Evolutionary conservation across 1,140 invertebrate genomes (phyloP).

Genomic region (Drosophila cardini): DNA sequence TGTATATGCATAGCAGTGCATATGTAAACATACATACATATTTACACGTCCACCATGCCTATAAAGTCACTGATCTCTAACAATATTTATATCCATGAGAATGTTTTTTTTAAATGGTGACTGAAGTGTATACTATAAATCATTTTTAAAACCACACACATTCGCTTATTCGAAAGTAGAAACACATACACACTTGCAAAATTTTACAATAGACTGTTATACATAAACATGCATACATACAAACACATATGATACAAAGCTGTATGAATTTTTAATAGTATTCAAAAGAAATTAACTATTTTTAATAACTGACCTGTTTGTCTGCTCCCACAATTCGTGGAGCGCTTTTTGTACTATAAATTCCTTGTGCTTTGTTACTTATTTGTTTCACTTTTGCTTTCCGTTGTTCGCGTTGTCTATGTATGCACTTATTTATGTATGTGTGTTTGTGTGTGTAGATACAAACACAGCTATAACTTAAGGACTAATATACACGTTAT

Average conservation of each 20-base stretch:
- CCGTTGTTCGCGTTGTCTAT: slow-evolving; percentile 30
- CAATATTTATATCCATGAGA: too few species aligned
- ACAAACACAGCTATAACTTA: slow-evolving; percentile 27
- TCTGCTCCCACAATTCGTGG: not conserved
- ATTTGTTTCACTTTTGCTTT: slow-evolving; percentile 57
- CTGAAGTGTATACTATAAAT: not conserved
- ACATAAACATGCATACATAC: too few species aligned
- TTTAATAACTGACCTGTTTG: slow-evolving; percentile 6
- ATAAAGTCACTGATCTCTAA: too few species aligned
- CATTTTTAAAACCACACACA: too few species aligned
- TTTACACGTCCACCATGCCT: too few species aligned
- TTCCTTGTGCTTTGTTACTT: not conserved
- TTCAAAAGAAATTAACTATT: too few species aligned
- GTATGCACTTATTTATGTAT: slow-evolving; percentile 7
- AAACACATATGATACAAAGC: too few species aligned
- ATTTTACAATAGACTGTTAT: too few species aligned
- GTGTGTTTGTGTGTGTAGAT: slow-evolving; percentile 5
- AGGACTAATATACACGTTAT: not conserved
- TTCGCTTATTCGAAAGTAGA: too few species aligned
- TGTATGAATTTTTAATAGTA: too few species aligned
- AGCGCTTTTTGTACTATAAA: not conserved
- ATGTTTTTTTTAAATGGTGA: not conserved
- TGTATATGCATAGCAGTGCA: not conserved
- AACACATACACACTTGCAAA: too few species aligned
- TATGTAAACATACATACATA: not conserved